Evolutionary conservation across 2,797 vertebrate genomes (phyloP), one percentile per base, ranked within the genome.

Genomic region (Chelidonichthys spinosus): DNA sequence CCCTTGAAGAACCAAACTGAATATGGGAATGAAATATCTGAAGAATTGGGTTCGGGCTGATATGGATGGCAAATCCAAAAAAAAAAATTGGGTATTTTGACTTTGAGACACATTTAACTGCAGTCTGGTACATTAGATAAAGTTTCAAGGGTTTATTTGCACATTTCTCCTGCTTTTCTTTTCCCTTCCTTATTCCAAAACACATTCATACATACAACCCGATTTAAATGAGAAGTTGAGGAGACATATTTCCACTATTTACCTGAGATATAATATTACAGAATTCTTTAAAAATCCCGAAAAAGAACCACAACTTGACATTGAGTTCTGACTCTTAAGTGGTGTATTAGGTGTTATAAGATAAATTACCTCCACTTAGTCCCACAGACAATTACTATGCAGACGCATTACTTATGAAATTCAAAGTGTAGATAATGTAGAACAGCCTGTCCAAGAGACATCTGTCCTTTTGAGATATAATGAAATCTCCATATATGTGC

Each of bases 1-100:
- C 72, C 39, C 64, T 36, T 61, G 35, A 81, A 85, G 69, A 83
- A 80, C 39, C 52, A 11, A 58, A 77, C 17, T 70, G 74, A 85
- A 71, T 69, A 42, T 52, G 32, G 35, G 60, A 56, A 72, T 73
- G 59, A 63, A 74, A 81, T 60, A 69, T 85, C 37, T 46, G 32
- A 78, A 63, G 69, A 54, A 33, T 4, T 64, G 35, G 5, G n/a
- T 84, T 74, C 52, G 42, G 17, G 43, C 64, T 1, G 0, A 66
- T 56, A 14, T 58, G 35, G 18, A 8, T 39, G 55, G 39, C 17
- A 49, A 69, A 70, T 11, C 14, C 46, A 75, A 75, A 72, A 11
- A 75, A 75, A 72, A 11, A 46, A 32, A 11, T 64, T 60, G 78
- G 25, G 78, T 56, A 67, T 37, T 63, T 54, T 55, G 39, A 56